Evolutionary conservation across 2,797 vertebrate genomes (phyloP), one percentile per base, ranked within the genome.

Genomic region (Erethizon dorsatum): DNA sequence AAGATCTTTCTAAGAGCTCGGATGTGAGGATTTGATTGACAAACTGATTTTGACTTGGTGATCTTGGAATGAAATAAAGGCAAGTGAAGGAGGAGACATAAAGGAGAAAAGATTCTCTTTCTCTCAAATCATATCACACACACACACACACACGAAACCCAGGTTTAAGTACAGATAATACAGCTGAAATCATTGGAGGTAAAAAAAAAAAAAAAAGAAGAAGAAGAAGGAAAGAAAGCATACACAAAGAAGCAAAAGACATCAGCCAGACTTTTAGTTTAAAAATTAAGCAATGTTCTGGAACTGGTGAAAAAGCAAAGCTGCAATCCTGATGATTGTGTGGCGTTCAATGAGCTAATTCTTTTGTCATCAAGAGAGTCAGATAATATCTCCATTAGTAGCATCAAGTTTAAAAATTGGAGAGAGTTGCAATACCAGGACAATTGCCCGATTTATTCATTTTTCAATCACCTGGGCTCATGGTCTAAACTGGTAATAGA

Each of bases 401-500:
- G 94, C 92, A 95, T 59, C 88, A 96, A 88, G 75, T 93, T 96
- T 96, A 91, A 93, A 96, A 91, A 93, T 50, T 67, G 67, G 88
- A 96, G 50, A 67, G 78, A 89, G 79, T 84, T 56, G 83, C 71
- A 95, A 88, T 69, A 94, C 88, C 56, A 87, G 90, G 92, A 96
- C 95, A 96, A 96, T 87, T 78, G 75, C 59, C 92, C 96, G 95
- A 97, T 97, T 97, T 93, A 96, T 98, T 96, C 88, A 33, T 75
- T 97, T 95, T 94, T 96, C 97, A 95, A 56, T 96, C 94, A 97
- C 96, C 97, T 97, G 96, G 90, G 94, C 97, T 96, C 92, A 71
- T 97, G 83, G 97, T 95, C 95, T 97, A 97, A 96, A 83, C 94
- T 96, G 93, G 95, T 98, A 97, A 98, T 96, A 92, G 97, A 97